These are phyloP conservation scores for Opisthocomus hoazin DNA, from an alignment of 2,113 vertebrate species.

Conservation along the genomic window DNA sequence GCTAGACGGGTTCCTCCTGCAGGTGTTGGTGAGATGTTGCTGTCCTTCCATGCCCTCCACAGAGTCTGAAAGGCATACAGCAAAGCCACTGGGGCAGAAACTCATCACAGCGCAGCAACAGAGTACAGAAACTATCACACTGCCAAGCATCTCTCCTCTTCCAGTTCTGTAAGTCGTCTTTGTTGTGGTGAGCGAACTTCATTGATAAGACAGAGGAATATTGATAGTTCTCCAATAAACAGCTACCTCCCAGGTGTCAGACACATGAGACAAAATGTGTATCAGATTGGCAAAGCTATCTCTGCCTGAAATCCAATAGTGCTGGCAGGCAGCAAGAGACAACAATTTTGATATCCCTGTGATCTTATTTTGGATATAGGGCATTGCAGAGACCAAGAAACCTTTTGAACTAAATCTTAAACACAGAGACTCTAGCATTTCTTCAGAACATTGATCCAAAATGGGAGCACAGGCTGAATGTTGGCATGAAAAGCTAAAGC, in stretches of 20 bases:
- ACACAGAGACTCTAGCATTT: background rate
- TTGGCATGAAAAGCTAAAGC: background rate
- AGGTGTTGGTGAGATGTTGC: background rate
- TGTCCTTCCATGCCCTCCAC: background rate
- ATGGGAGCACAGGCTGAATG: background rate
- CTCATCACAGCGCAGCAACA: background rate
- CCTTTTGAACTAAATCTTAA: background rate
- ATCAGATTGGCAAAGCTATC: background rate
- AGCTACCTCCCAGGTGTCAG: background rate
- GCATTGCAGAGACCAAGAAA: slow-evolving; percentile 7
- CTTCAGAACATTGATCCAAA: background rate
- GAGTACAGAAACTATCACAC: background rate
- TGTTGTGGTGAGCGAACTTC: background rate
- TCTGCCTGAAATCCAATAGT: background rate
- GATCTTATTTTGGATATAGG: background rate
- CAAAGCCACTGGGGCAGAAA: background rate
- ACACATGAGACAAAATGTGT: background rate
- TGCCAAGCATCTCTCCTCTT: background rate
- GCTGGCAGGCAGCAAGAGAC: background rate
- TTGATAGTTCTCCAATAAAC: background rate
- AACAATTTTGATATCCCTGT: background rate
- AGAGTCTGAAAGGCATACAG: background rate
- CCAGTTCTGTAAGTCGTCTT: background rate
- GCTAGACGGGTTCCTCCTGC: background rate
- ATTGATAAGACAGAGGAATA: background rate